Evolutionary conservation across 2,888 invertebrate species (phyloP).

Genomic region (Hetaerina titia): DNA sequence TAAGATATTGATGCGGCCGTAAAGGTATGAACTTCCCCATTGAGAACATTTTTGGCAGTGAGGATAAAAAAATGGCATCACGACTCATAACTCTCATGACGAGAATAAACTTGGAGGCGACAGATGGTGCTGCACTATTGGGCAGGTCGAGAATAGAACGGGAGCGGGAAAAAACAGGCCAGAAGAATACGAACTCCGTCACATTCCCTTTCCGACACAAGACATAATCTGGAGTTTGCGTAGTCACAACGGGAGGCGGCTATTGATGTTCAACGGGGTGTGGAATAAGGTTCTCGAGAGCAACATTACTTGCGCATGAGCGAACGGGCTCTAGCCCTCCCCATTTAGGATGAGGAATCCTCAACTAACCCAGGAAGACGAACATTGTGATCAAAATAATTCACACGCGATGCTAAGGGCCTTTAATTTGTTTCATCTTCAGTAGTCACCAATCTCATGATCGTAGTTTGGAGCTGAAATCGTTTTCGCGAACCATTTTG

Average conservation of each 20-base stretch:
- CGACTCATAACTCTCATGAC: constrained; percentile 8
- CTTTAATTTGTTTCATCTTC: no score
- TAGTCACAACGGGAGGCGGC: not conserved
- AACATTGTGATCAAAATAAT: no score
- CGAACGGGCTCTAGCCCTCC: not conserved
- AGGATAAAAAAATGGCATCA: not conserved
- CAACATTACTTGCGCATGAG: not conserved
- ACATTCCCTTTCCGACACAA: not conserved
- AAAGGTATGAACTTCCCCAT: constrained; percentile 32
- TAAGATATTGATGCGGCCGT: constrained; percentile 12
- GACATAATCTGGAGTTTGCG: not conserved
- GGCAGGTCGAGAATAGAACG: not conserved
- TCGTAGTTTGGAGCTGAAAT: no score
- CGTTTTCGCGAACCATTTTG: no score
- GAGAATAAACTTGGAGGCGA: not conserved
- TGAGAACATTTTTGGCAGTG: not conserved
- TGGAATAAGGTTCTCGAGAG: not conserved
- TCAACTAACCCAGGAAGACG: no score
- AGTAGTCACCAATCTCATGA: no score
- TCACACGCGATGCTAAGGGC: no score
- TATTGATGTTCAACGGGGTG: not conserved
- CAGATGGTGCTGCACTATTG: not conserved
- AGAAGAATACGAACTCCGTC: not conserved
- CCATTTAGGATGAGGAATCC: no score
- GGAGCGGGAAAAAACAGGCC: not conserved